Base-by-base conservation (phyloP, 2,888 invertebrate genomes). In the Drosophila lacicola region DNA sequence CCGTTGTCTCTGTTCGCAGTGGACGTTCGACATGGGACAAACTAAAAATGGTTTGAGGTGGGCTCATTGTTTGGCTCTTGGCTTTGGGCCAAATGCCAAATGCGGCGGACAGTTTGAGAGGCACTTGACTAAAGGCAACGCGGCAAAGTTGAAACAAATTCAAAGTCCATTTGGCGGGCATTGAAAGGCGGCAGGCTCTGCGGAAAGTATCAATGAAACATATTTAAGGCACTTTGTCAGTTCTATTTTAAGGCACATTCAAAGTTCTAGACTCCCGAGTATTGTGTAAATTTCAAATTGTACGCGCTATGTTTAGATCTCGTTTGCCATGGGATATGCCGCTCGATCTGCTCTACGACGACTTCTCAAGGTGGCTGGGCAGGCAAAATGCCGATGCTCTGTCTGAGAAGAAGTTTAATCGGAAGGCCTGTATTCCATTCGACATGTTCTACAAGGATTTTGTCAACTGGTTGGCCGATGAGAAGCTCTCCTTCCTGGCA, bases 21-120 rank as follows among this genome's bases (percentile, higher is more conserved):
- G n/a, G 58, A 61, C 55, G 60, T 61, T 73, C 69, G 58, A 67
- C 74, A 68, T 68, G 68, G 55, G 47, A 64, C 56, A 55, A 57
- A 46, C 57, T 64, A 13, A 58, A 80, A 62, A 80, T 80, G 70
- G 71, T 55, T 65, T 60, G 47, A 51, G 50, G 17, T 58, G 37
- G 45, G 36, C 44, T 56, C 60, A 67, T 74, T 74, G 66, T 85
- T 66, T 36, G 57, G 46, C 51, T 47, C 21, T 57, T 57, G 47
- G 74, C 37, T 71, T 46, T 74, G 44, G 47, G 78, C 70, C 82
- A 82, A 82, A 82, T 82, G 87, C 84, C 81, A 88, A 88, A 84
- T 62, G 75, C 56, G 58, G 67, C 58, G 34, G 53, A 74, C 82
- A 88, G 89, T 80, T 83, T 70, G 87, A 65, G 73, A 76, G 78